A percentile compares a stretch with the other conserved stretches of the same genome.
phyloP scores from a whole-genome alignment of 2,888 invertebrate genomes.

The Ommatoiulus sabulosus region DNA sequence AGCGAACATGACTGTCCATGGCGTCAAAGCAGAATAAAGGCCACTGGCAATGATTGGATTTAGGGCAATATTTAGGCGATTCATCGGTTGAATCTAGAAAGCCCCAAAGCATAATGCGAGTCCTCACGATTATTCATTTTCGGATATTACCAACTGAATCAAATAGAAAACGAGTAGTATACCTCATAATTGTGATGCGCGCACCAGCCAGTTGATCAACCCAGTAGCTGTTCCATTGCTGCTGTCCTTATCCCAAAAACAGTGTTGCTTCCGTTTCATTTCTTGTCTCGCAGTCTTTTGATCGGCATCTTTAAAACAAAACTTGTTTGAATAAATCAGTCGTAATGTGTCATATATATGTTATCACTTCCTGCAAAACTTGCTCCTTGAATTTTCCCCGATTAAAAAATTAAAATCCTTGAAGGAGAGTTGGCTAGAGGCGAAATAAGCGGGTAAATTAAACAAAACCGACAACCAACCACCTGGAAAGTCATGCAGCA shows the following conservation, averaged over 20 bases:
- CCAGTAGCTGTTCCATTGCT: background rate
- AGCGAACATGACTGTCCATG: conserved; percentile 56
- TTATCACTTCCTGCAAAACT: conserved; percentile 41
- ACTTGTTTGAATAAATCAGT: conserved; percentile 24
- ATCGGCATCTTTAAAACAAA: conserved; percentile 26
- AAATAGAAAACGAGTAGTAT: background rate
- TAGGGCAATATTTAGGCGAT: background rate
- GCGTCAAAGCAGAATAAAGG: background rate
- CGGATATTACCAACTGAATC: background rate
- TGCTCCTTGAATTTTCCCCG: background rate
- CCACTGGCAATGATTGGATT: background rate
- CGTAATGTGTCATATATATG: background rate
- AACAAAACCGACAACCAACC: background rate
- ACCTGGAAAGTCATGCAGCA: background rate
- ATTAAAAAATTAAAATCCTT: conserved; percentile 33
- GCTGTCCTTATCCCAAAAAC: background rate
- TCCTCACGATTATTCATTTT: background rate
- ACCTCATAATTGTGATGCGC: background rate
- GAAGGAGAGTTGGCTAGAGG: conserved; percentile 2
- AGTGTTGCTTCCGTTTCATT: conserved; percentile 9
- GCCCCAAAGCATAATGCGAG: background rate
- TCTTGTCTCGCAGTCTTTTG: conserved; percentile 8
- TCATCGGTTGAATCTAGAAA: conserved; percentile 15
- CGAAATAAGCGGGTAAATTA: background rate
- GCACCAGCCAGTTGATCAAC: background rate